Evolutionary conservation across 2,113 vertebrate species (phyloP).

Genomic region (Siniperca knerii): DNA sequence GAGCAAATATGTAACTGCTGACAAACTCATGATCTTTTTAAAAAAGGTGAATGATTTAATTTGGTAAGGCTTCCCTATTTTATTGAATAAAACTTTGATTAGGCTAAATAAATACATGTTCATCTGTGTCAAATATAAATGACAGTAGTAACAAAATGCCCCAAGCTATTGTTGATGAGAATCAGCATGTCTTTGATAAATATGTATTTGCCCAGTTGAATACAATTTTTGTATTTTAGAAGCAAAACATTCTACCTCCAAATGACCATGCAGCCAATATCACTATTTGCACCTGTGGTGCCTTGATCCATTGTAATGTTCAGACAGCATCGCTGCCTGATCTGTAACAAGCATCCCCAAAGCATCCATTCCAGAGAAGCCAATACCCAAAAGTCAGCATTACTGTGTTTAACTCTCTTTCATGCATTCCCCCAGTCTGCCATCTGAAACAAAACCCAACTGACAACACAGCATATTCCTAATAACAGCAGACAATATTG

Average conservation of each 20-base stretch:
- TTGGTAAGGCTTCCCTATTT: too few relatives aligned
- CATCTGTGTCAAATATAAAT: neutral
- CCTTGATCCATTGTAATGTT: neutral
- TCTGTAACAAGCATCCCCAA: neutral
- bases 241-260: neutral
- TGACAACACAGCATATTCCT: constrained; percentile 55
- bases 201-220: neutral
- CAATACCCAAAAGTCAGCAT: constrained; percentile 38
- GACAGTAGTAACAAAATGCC: neutral
- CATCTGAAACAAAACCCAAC: constrained; percentile 51
- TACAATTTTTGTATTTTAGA: neutral
- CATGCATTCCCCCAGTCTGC: constrained; percentile 40
- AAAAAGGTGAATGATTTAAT: neutral
- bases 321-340: constrained; percentile 1
- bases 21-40: neutral
- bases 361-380: constrained; percentile 25
- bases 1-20: neutral
- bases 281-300: constrained; percentile 8
- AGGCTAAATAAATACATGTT: neutral
- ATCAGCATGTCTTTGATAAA: neutral
- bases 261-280: neutral
- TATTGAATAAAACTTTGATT: neutral
- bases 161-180: neutral
- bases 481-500: constrained; percentile 24
- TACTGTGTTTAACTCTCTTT: constrained; percentile 29